Percentiles rank a stretch among this genome's conserved stretches.
These are phyloP conservation scores for Xestoiulus laeticollis DNA, from an alignment of 2,888 invertebrate genomes.

Conservation along the genomic window DNA sequence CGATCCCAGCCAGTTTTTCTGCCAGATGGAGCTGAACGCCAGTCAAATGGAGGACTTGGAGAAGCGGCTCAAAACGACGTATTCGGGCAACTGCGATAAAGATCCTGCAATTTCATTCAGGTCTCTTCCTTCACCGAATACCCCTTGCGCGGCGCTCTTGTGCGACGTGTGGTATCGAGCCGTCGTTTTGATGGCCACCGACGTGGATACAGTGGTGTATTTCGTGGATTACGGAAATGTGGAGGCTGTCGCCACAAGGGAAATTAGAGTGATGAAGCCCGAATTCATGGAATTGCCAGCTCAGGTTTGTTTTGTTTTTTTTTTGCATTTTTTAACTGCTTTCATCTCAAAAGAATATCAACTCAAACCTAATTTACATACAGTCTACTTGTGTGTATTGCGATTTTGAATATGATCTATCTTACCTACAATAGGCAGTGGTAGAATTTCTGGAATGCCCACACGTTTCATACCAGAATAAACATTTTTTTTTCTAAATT, in stretches of 20 bases:
- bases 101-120: background rate
- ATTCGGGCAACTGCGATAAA: background rate
- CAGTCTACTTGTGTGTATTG: no score
- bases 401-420: no score
- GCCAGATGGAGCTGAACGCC: background rate
- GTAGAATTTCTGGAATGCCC: no score
- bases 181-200: background rate
- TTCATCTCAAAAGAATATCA: no score
- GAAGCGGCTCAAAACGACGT: background rate
- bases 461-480: no score
- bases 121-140: background rate
- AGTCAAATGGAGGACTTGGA: background rate
- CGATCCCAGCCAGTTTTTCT: constrained; percentile 16
- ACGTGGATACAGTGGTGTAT: background rate
- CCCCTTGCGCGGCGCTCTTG: background rate
- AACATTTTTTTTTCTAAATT: no score
- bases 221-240: constrained; percentile 48
- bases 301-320: constrained; percentile 60
- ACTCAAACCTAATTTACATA: no score
- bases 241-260: constrained; percentile 59
- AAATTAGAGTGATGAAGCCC: constrained; percentile 60
- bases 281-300: constrained; percentile 62
- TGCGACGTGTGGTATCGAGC: constrained; percentile 23
- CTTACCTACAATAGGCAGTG: no score
- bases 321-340: no score